phyloP scores from a whole-genome alignment of 1,140 invertebrate species.

The Hypsibius dujardini region DNA sequence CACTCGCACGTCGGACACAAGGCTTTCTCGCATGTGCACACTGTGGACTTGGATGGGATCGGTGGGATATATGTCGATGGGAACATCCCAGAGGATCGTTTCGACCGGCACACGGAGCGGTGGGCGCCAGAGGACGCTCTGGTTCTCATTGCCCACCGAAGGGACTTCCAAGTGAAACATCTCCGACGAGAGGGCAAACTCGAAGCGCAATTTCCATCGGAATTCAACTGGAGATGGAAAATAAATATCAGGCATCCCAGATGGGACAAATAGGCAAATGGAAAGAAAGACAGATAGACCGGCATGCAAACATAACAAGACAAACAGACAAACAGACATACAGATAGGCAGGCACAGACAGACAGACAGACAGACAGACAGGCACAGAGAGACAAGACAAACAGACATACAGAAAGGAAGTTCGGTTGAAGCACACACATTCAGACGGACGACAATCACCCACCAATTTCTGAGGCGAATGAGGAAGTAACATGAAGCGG shows the following conservation, averaged over 20 bases:
- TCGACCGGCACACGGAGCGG: conserved; percentile 40
- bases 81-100: conserved; percentile 93
- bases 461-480: conserved; percentile 66
- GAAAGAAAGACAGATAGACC: too few relatives aligned
- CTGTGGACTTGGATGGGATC: conserved; percentile 51
- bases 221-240: conserved; percentile 47
- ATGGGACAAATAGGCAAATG: too few relatives aligned
- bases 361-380: too few relatives aligned
- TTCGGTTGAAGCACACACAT: neutral
- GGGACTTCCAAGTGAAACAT: neutral
- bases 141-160: neutral
- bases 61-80: conserved; percentile 74
- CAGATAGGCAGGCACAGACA: too few relatives aligned
- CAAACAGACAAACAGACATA: too few relatives aligned
- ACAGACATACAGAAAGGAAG: too few relatives aligned
- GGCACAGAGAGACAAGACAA: too few relatives aligned
- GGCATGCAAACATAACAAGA: too few relatives aligned
- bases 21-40: conserved; percentile 2
- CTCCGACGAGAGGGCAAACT: conserved; percentile 63
- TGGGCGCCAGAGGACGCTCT: neutral
- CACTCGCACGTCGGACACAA: neutral
- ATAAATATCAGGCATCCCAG: too few relatives aligned
- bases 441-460: conserved; percentile 22
- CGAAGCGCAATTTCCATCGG: conserved; percentile 83
- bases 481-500: conserved; percentile 80